Evolutionary conservation across 2,797 vertebrate genomes (phyloP).

Genomic region (Saxicola maurus): DNA sequence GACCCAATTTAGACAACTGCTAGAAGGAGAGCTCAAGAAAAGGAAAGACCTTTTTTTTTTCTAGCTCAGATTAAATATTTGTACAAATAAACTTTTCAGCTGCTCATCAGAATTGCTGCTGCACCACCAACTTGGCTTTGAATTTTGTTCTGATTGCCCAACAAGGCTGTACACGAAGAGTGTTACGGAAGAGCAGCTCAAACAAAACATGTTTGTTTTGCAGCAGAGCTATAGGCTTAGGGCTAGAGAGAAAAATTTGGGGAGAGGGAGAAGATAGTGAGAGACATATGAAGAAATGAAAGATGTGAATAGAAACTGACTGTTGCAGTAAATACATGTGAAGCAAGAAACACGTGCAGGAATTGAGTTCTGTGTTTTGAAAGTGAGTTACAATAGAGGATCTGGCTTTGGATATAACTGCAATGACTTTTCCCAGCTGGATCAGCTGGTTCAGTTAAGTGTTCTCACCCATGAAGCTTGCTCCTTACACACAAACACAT

Average conservation of each 20-base stretch:
- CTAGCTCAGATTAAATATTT: conserved; percentile 67
- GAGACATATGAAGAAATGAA: not conserved
- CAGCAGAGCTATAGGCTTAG: conserved; percentile 30
- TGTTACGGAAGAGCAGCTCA: conserved; percentile 56
- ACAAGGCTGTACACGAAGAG: conserved; percentile 39
- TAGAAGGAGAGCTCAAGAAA: conserved; percentile 56
- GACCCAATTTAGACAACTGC: conserved; percentile 65
- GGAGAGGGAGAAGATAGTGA: not conserved
- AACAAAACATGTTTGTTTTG: conserved; percentile 63
- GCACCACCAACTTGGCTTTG: conserved; percentile 67
- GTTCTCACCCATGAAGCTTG: not conserved
- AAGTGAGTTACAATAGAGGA: not conserved
- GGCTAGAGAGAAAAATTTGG: not conserved
- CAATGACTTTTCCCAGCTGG: not conserved
- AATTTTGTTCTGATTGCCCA: conserved; percentile 64
- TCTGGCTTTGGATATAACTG: not conserved
- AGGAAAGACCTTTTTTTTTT: conserved; percentile 53
- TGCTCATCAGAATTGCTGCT: conserved; percentile 67
- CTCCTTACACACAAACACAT: not conserved
- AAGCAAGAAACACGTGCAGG: not conserved
- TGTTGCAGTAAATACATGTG: not conserved
- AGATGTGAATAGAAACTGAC: not conserved
- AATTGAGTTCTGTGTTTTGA: not conserved
- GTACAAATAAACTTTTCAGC: conserved; percentile 72
- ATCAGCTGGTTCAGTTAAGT: not conserved